Conservation (phyloP, 2,888 invertebrate genomes). For the Cheilosia variabilis region DNA sequence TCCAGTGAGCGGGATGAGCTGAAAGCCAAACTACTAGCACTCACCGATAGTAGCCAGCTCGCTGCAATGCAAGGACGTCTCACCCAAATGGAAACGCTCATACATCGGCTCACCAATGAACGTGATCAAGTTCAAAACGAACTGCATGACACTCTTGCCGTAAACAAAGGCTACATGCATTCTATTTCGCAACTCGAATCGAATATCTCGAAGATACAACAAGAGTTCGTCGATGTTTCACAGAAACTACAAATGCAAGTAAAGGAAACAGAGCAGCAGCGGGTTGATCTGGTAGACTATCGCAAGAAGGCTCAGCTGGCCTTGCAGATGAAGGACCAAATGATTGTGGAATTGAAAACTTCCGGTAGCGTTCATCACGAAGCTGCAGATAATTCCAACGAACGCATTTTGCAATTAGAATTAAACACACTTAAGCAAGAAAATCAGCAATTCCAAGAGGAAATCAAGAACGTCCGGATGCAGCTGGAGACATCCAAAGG, state of each 20-base stretch:
- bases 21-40: constrained; percentile 77
- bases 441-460: constrained; percentile 78
- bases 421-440: constrained; percentile 85
- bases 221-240: constrained; percentile 83
- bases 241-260: constrained; percentile 84
- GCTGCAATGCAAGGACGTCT: constrained; percentile 77
- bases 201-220: constrained; percentile 83
- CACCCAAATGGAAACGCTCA: constrained; percentile 78
- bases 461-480: constrained; percentile 77
- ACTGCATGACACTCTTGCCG: constrained; percentile 76
- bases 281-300: constrained; percentile 89
- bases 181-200: constrained; percentile 82
- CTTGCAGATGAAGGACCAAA: constrained; percentile 90
- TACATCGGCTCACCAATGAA: constrained; percentile 78
- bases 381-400: constrained; percentile 62
- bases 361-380: constrained; percentile 62
- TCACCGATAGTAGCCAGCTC: constrained; percentile 79
- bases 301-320: constrained; percentile 91
- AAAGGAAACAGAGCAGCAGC: constrained; percentile 83
- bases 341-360: constrained; percentile 86
- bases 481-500: constrained; percentile 77
- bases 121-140: constrained; percentile 78
- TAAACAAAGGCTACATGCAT: constrained; percentile 80
- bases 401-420: constrained; percentile 85
- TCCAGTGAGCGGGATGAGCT: constrained; percentile 81